Base-by-base conservation (phyloP, 2,888 invertebrate species). In the Lypha dubia region DNA sequence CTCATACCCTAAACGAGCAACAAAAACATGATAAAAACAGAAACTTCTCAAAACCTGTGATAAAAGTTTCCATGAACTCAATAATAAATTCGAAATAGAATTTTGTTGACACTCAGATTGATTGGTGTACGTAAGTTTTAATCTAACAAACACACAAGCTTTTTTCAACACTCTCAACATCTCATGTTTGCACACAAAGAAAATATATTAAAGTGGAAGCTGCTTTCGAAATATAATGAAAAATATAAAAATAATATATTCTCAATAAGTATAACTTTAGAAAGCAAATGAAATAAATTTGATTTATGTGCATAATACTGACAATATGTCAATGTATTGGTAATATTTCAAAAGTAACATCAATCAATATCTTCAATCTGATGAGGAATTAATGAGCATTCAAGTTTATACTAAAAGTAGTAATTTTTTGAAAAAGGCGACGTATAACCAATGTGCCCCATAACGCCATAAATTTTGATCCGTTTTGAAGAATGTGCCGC, bases 71-170 rank as follows among this genome's bases (percentile, higher is more conserved):
- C 73, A 44, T 68, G 38, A 51, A 56, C 63, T 20, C 44, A 62
- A 53, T 58, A 56, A 20, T 38, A 38, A 73, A 73, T 77, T 70
- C 46, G 15, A 60, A 46, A 68, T 62, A 51, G 49, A 44, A 44
- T 73, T 65, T 67, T 79, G 60, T 79, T 84, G 83, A 84, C 79
- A 84, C 67, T 84, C 71, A 65, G 75, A 84, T 75, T 84, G 83
- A 84, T 84, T 84, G 70, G 65, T 70, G 20, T 41, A 41, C 32
- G 44, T 32, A 58, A 65, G 46, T 58, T 22, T n/a, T 51, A 20
- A 20, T 63, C 35, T 41, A 53, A 76, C 17, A 65, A 17, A 20
- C 17, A 32, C 20, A 24, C 44, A 38, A 28, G 17, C 4, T 13
- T 71, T 53, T 32, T 49, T 51, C 60, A 58, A 28, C n/a, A 17